Evolutionary conservation across 2,113 vertebrate species (phyloP), one percentile per base, ranked within the genome.

Genomic region (Rhipidura dahli): DNA sequence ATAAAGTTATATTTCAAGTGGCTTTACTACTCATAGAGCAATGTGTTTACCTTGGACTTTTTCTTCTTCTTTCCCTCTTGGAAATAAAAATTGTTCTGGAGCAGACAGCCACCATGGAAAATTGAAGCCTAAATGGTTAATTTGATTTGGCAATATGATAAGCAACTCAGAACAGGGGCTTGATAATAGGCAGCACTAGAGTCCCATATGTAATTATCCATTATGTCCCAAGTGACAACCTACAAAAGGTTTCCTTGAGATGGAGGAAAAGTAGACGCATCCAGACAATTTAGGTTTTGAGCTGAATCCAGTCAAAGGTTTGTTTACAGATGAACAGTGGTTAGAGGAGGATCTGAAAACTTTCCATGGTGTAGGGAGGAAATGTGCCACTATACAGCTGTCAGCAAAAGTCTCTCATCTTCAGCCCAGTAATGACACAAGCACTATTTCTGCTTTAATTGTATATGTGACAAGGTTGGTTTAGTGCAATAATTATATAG

Each of bases 391-490:
- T 57, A 76, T 64, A 64, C 49, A 49, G 45, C 10, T 87, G 53
- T 57, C 53, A 75, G 49, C 33, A 91, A 60, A 94, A 91, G 64
- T 68, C 84, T 91, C 20, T 95, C 81, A 82, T 91, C 65, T 95
- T 53, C 70, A 85, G 61, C 49, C 50, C 68, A 8, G 84, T 49
- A 90, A 90, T 76, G 73, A 82, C 61, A 69, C 20, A 87, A 88
- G 23, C 27, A 22, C 78, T 96, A 88, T 92, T 96, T 94, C 79
- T 85, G 44, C 40, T 93, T 79, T 90, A 94, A 91, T 83, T 87
- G 44, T 35, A 51, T 87, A 65, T 60, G 24, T 44, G 63, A 70
- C 27, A 51, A 79, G 37, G 30, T 13, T 49, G n/a, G 15, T 79
- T 93, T 76, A 79, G 78, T 49, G 59, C 73, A 79, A 40, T 87